A percentile compares a stretch with the other conserved stretches of the same genome.
Evolutionary conservation across 2,797 vertebrate species (phyloP).

Genomic region (Syncerus caffer): DNA sequence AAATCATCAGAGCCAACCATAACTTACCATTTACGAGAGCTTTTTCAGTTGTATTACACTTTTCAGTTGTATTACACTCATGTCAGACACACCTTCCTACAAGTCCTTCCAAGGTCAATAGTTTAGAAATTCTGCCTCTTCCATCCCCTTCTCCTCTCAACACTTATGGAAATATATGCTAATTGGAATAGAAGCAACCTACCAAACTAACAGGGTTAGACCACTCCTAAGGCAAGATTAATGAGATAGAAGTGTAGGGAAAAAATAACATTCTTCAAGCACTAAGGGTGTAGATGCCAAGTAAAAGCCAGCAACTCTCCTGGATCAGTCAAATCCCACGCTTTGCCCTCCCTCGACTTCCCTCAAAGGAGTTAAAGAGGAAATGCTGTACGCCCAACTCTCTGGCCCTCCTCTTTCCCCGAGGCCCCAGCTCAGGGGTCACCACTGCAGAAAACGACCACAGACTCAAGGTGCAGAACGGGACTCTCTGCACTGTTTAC

Average conservation of each 20-base stretch:
- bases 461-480: background rate
- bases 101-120: constrained; percentile 52
- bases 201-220: constrained; percentile 29
- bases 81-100: constrained; percentile 64
- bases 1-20: constrained; percentile 50
- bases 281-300: constrained; percentile 23
- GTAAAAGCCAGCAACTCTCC: constrained; percentile 21
- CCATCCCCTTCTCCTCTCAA: constrained; percentile 52
- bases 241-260: constrained; percentile 53
- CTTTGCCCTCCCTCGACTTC: background rate
- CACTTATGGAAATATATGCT: constrained; percentile 64
- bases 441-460: background rate
- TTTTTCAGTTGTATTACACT: background rate
- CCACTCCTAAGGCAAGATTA: constrained; percentile 55
- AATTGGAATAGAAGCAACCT: constrained; percentile 55
- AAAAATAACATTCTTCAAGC: constrained; percentile 58
- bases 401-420: background rate
- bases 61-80: background rate
- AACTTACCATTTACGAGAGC: constrained; percentile 11
- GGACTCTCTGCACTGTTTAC: background rate
- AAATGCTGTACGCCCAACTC: fast-evolving
- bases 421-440: background rate
- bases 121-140: constrained; percentile 51
- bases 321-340: background rate
- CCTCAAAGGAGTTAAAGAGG: background rate